Evolutionary conservation across 2,113 vertebrate genomes (phyloP), one percentile per base, ranked within the genome.

Genomic region (Equus przewalskii): DNA sequence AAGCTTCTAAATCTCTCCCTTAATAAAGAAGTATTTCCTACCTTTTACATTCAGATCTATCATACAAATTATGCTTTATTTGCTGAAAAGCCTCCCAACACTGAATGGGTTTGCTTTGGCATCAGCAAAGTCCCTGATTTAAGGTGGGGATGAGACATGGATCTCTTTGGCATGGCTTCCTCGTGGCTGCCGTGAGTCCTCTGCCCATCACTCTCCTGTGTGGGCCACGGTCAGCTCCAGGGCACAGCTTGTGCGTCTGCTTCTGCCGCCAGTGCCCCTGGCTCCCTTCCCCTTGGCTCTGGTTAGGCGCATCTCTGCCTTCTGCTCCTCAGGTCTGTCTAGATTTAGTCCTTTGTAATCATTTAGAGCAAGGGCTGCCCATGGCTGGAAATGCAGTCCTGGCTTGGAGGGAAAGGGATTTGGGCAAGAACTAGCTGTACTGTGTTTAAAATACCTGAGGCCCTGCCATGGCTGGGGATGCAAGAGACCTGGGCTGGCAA

Each of bases 301-400:
- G 51, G 0, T 88, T 94, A 62, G 79, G 41, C 33, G 92, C 67
- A 19, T 30, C 11, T 73, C 96, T 98, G 7, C 94, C 88, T 97
- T 91, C 73, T 70, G 69, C 51, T 84, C 85, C 26, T 13, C 6
- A 1, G 80, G 60, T 97, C 96, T 98, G 46, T 89, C 78, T 96
- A 36, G 95, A 33, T 90, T 96, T 70, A 86, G 36, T 92, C 16
- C 85, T 96, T 81, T 75, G 12, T 88, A 44, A 91, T 96, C 6
- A 18, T 83, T 93, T 70, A 22, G 56, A 96, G 3, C 1, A 10
- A 22, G 44, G 49, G n/a, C 28, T 88, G 46, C n/a, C 1, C 13
- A 80, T 54, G 10, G 36, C 62, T 46, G 89, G 82, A 96, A 79
- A 89, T 58, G 73, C 7, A 49, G 67, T 15, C 36, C 69, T 72